phyloP scores from a whole-genome alignment of 2,888 invertebrate species.

The Bembecia ichneumoniformis region DNA sequence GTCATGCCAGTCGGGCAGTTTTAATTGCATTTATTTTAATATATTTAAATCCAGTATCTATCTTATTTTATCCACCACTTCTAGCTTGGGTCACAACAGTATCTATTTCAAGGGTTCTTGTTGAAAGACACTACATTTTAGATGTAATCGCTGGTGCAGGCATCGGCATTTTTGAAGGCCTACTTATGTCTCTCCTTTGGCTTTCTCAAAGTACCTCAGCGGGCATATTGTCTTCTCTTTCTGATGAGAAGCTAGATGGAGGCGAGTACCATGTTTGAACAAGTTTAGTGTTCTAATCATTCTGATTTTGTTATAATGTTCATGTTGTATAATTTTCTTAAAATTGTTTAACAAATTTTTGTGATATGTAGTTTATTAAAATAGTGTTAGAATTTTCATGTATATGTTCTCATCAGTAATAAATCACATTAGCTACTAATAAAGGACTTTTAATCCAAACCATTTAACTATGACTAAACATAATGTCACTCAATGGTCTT shows the following conservation, averaged over 20 bases:
- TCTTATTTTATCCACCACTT: conserved; percentile 75
- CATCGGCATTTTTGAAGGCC: conserved; percentile 81
- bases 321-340: no score
- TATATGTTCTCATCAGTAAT: no score
- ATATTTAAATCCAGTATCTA: conserved; percentile 73
- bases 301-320: not conserved
- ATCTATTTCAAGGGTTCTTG: conserved; percentile 83
- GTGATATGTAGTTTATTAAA: no score
- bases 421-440: no score
- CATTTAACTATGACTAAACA: no score
- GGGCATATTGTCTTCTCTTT: conserved; percentile 73
- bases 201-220: conserved; percentile 75
- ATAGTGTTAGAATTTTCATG: no score
- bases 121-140: conserved; percentile 88
- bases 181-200: conserved; percentile 77
- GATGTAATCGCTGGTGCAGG: conserved; percentile 85
- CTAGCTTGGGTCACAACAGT: conserved; percentile 83
- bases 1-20: conserved; percentile 89
- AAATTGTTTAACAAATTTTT: no score
- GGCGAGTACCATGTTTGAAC: conserved; percentile 78
- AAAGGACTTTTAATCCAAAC: no score
- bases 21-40: conserved; percentile 82
- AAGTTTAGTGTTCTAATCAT: not conserved
- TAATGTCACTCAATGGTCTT: no score
- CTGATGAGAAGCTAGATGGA: conserved; percentile 79